phyloP scores from a whole-genome alignment of 2,797 vertebrate genomes.

The Chelidonichthys spinosus region DNA sequence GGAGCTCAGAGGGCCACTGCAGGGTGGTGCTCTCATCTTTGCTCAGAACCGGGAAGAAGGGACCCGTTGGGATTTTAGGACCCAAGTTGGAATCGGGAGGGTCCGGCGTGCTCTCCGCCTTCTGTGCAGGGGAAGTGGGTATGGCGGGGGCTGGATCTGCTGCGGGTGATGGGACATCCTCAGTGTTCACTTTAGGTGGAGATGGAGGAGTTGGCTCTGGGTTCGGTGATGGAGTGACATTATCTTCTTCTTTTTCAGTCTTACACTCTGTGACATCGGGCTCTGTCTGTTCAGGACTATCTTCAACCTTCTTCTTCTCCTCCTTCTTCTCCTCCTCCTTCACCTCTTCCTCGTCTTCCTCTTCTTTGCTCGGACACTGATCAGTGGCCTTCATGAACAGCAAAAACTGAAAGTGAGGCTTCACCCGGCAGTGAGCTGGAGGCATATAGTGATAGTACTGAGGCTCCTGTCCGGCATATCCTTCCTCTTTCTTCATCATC shows the following conservation, averaged over 20 bases:
- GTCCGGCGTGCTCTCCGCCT: constrained; percentile 71
- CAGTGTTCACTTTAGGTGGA: constrained; percentile 71
- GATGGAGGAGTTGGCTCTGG: constrained; percentile 64
- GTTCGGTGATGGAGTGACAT: constrained; percentile 34
- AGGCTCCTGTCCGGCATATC: constrained; percentile 88
- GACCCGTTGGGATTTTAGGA: constrained; percentile 90
- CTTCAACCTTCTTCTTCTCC: constrained; percentile 54
- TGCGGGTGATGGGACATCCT: constrained; percentile 62
- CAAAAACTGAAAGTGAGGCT: constrained; percentile 97
- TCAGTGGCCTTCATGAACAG: constrained; percentile 98
- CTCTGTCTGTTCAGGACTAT: constrained; percentile 51
- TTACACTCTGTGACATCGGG: constrained; percentile 50
- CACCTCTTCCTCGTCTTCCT: constrained; percentile 69
- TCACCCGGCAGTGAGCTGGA: constrained; percentile 96
- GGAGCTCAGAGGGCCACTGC: constrained; percentile 98
- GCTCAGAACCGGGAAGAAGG: constrained; percentile 96
- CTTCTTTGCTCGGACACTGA: constrained; percentile 80
- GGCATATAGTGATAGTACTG: constrained; percentile 98
- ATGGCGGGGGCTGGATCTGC: constrained; percentile 34
- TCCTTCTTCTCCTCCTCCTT: constrained; percentile 60
- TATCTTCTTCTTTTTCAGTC: constrained; percentile 59
- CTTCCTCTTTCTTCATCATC: constrained; percentile 96
- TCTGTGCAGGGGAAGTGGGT: constrained; percentile 57
- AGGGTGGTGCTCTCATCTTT: constrained; percentile 97
- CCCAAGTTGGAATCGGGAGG: constrained; percentile 78